These are phyloP conservation scores for Chrysolina americana DNA, from an alignment of 2,888 invertebrate genomes.

Conservation along the genomic window DNA sequence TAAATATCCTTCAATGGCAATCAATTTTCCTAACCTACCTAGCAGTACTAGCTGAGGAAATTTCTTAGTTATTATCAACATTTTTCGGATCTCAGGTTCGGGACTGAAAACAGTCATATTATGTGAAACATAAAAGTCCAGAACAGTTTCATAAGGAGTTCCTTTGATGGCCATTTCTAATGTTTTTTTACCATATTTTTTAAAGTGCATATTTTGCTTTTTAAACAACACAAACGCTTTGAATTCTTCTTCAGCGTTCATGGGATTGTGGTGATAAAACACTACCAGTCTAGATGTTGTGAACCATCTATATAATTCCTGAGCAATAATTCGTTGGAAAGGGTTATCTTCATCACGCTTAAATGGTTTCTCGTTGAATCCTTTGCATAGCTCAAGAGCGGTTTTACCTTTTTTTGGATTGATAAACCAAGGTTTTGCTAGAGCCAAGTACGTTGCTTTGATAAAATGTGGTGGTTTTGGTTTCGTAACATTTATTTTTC, in stretches of 20 bases:
- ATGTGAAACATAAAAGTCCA: slow-evolving; percentile 77
- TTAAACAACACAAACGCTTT: slow-evolving; percentile 76
- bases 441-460: slow-evolving; percentile 76
- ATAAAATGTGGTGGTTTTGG: slow-evolving; percentile 81
- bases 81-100: slow-evolving; percentile 74
- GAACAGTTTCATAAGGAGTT: slow-evolving; percentile 78
- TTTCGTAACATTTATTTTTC: slow-evolving; percentile 84
- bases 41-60: slow-evolving; percentile 80
- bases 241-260: slow-evolving; percentile 77
- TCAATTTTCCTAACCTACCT: slow-evolving; percentile 68
- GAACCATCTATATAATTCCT: slow-evolving; percentile 80
- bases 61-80: slow-evolving; percentile 79
- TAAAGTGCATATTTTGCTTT: slow-evolving; percentile 79
- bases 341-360: slow-evolving; percentile 73
- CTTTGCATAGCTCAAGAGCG: slow-evolving; percentile 72
- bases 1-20: not conserved
- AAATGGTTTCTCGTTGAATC: slow-evolving; percentile 52
- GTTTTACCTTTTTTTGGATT: slow-evolving; percentile 69
- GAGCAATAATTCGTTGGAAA: slow-evolving; percentile 81
- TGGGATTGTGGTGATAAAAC: slow-evolving; percentile 82
- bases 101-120: slow-evolving; percentile 81
- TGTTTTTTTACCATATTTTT: slow-evolving; percentile 78
- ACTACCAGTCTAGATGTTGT: slow-evolving; percentile 80
- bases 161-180: slow-evolving; percentile 77
- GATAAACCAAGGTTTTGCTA: slow-evolving; percentile 77